Percentiles rank a stretch among this genome's conserved stretches.
These are phyloP conservation scores for Australoheros facetus DNA, from an alignment of 2,797 vertebrate species.

Conservation along the genomic window DNA sequence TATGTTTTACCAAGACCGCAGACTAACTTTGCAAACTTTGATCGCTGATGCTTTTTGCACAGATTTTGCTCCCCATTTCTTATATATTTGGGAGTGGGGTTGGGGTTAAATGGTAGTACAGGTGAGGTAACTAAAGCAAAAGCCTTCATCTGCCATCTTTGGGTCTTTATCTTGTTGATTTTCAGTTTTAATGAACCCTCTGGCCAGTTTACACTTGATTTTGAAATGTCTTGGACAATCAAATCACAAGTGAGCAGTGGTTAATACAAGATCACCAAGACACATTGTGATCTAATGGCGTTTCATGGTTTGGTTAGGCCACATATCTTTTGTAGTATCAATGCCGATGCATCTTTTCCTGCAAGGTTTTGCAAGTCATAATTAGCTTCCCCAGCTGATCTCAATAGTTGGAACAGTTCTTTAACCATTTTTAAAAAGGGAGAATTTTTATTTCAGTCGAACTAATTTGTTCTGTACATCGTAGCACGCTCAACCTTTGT, in stretches of 20 bases:
- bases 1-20: too few species aligned
- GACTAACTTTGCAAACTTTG: neutral
- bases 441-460: neutral
- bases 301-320: neutral
- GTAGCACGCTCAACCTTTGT: neutral
- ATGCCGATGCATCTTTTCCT: rapidly evolving
- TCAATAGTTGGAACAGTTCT: rapidly evolving
- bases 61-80: too few species aligned
- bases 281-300: neutral
- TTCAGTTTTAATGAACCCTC: neutral
- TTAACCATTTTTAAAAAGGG: neutral
- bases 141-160: neutral
- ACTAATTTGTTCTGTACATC: neutral
- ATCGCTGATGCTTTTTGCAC: neutral
- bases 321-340: neutral
- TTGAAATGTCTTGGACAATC: neutral
- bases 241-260: neutral
- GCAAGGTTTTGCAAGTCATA: neutral
- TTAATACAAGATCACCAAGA: rapidly evolving
- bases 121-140: rapidly evolving
- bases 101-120: neutral
- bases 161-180: neutral
- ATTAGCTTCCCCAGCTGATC: neutral
- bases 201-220: neutral
- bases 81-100: neutral